These are phyloP conservation scores for Xestoiulus laeticollis DNA, from an alignment of 2,888 invertebrate species.

Conservation along the genomic window DNA sequence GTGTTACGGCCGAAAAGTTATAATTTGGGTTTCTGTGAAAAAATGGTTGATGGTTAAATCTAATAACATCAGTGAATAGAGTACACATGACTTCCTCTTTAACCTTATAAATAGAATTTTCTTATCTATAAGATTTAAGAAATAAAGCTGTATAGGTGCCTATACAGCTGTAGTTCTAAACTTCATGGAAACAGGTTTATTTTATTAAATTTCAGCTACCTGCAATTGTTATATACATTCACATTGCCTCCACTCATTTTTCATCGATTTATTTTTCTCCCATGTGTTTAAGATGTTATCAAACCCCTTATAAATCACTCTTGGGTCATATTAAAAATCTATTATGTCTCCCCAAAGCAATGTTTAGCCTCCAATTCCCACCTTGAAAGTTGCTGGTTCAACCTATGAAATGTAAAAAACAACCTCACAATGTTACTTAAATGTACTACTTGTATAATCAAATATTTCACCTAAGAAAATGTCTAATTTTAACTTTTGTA, in stretches of 20 bases:
- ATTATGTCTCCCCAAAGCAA: background rate
- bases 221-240: background rate
- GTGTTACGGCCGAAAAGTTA: too few species aligned
- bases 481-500: too few species aligned
- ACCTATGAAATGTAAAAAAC: background rate
- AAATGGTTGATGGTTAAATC: too few species aligned
- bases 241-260: background rate
- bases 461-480: too few species aligned
- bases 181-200: background rate
- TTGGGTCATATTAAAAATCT: background rate
- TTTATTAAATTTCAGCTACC: background rate
- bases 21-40: too few species aligned
- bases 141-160: too few species aligned
- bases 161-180: background rate
- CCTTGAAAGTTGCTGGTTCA: background rate
- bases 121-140: too few species aligned
- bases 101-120: too few species aligned
- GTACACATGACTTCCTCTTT: too few species aligned
- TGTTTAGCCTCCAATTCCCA: background rate
- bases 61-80: too few species aligned
- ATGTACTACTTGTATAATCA: background rate
- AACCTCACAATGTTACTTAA: background rate
- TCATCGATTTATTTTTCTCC: slow-evolving; percentile 5
- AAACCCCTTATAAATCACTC: slow-evolving; percentile 4
- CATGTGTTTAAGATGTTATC: slow-evolving; percentile 20